Base-by-base conservation (phyloP, 92 coral and sea anemone species). In the Porites divaricata region DNA sequence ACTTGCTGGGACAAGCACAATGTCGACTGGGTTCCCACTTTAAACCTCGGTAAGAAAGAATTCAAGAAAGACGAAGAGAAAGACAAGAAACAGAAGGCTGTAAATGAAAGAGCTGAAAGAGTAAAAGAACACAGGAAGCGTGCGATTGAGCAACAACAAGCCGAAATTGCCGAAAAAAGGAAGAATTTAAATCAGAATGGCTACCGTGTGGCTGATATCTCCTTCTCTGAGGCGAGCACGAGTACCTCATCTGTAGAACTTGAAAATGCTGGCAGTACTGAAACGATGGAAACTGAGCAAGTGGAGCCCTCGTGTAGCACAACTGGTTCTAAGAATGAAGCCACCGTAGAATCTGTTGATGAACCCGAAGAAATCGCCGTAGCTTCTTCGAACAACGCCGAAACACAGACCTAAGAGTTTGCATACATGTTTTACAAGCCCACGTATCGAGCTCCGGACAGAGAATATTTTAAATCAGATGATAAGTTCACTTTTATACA, bases 51-150 rank as follows among this genome's bases (percentile, higher is more conserved):
- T 16, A 70, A 86, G 26, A 69, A 6, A 16, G 64, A 70, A 51
- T 61, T 4, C 24, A 76, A 73, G 76, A 74, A 51, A 61, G 62
- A 65, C 78, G 75, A 70, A 52, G 50, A 16, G 22, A 66, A 81
- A 59, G 81, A 80, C 14, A 24, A 67, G 64, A 35, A 79, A 70
- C 81, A 79, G 45, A 86, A 54, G 69, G 80, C 67, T 59, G 57
- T 72, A 58, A 74, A 63, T 75, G 80, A 24, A 62, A 80, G 90
- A 69, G 81, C 90, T 72, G 86, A 80, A 35, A 87, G 90, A 69
- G 88, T 85, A 78, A 88, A 76, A 49, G 88, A 88, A 78, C 62
- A 87, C 28, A 74, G 86, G 87, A 87, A 87, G 73, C 68, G 83
- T 17, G 57, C 73, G 56, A 82, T 67, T 4, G 79, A 83, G 62